Evolutionary conservation across 2,888 invertebrate genomes (phyloP), one percentile per base, ranked within the genome.

Genomic region (Corbicula japonica): DNA sequence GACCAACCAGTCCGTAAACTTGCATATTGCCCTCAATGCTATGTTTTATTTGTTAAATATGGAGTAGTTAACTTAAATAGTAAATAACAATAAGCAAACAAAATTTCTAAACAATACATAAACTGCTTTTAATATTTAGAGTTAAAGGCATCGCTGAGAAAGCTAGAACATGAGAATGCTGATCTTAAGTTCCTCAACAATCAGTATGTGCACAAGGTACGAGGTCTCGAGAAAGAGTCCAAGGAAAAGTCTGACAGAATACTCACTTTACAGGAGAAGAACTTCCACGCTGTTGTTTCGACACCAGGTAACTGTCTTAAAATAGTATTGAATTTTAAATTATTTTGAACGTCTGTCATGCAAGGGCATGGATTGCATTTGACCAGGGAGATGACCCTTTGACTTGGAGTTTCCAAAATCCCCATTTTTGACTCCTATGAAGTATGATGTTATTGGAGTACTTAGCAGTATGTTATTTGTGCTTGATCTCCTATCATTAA

Each of bases 211-310:
- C 93, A 94, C 88, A 95, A 95, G 92, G 94, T 95, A 21, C 95
- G 95, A 86, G 94, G 94, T 80, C 91, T 96, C 50, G 95, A 96
- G 90, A 95, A 95, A 62, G 96, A 96, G 85, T 94, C 96, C 6
- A 93, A 95, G 48, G 95, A 95, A 85, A 95, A 95, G 83, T 93
- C 94, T 1, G 94, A 94, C 80, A 93, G 94, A 84, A 95, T 95
- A 79, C 91, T 94, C 26, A 94, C 94, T 74, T 91, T 95, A 12
- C 94, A 95, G 89, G 93, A 94, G 83, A 94, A 93, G 74, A 93
- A 93, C 75, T 91, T 93, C 85, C 93, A 94, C 83, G 94, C 94
- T 66, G 93, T 93, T 28, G 93, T 94, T 15, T 93, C 93, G 66
- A 94, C 93, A 23, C 93, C 93, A 85, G 93, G 93, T 93, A 76